A percentile compares a stretch with the other conserved stretches of the same genome.
Evolutionary conservation across 1,140 invertebrate genomes (phyloP).

Genomic region (Megathymus violae): DNA sequence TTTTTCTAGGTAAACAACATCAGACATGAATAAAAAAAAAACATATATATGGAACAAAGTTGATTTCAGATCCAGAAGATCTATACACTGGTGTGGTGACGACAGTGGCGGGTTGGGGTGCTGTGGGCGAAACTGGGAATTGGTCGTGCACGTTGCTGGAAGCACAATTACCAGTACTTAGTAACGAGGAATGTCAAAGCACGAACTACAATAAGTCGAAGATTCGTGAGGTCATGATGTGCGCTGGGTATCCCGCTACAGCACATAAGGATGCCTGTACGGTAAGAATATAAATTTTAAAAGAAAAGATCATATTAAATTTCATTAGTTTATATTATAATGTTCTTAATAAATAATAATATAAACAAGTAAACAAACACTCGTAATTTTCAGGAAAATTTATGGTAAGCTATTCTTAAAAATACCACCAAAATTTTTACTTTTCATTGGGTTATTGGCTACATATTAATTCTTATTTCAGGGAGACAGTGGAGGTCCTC

Average conservation of each 20-base stretch:
- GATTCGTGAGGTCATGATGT: constrained; percentile 94
- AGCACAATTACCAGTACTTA: constrained; percentile 92
- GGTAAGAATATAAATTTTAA: constrained; percentile 72
- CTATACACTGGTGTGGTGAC: constrained; percentile 87
- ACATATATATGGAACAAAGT: too few species aligned
- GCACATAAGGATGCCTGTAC: constrained; percentile 94
- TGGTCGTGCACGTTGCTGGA: constrained; percentile 91
- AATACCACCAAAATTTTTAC: too few species aligned
- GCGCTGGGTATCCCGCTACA: constrained; percentile 89
- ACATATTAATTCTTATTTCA: constrained; percentile 65
- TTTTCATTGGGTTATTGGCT: too few species aligned
- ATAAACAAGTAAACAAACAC: too few species aligned
- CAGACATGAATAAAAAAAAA: too few species aligned
- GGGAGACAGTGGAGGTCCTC: constrained; percentile 96
- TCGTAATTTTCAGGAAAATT: too few species aligned
- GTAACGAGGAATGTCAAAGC: constrained; percentile 89
- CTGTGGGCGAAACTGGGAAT: constrained; percentile 90
- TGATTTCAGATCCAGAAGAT: constrained; percentile 82
- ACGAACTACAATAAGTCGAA: constrained; percentile 91
- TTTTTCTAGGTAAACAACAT: too few species aligned
- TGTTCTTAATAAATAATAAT: too few species aligned
- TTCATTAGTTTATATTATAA: not conserved
- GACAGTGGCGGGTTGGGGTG: constrained; percentile 93
- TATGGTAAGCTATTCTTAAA: too few species aligned
- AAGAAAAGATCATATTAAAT: not conserved